Base-by-base conservation (phyloP, 1,140 invertebrate genomes). In the Laodelphax striatellus region DNA sequence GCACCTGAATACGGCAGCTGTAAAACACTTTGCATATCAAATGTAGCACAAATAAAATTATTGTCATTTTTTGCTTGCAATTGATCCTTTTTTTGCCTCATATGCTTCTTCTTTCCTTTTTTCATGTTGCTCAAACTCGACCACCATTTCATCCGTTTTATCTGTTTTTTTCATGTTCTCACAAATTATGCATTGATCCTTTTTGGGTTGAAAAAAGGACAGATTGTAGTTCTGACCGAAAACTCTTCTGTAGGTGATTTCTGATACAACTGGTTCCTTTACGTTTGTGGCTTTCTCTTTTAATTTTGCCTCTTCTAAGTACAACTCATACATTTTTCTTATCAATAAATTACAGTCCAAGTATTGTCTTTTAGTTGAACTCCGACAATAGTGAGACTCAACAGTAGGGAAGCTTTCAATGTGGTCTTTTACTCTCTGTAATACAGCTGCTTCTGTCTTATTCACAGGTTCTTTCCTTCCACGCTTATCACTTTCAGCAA, bases 11-110 rank as follows among this genome's bases (percentile, higher is more conserved):
- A 65, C 8, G 64, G 66, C n/a, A 69, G 61, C 52, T 67, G 65
- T 9, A 68, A 55, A 34, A 68, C 63, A 54, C 62, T 65, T 58
- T 67, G 66, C 42, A 67, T 63, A 60, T 64, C 64, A 42, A 67
- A 67, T 13, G 46, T 63, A 19, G 38, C 56, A 22, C 57, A 54
- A 11, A 17, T 22, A 65, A 64, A 65, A 57, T 22, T 50, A 5
- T 50, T 10, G 46, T 50, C 46, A 22, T 50, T 50, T 19, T 19
- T 22, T 50, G 46, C 53, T 22, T 11, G 13, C 38, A 55, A 34
- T 55, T 55, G 16, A 55, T 55, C 24, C 38, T 55, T 31, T 42
- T 57, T 17, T 57, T 54, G 13, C 19, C 31, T 41, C 55, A 41
- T 57, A n/a, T 57, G 28, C 52, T 24, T 24, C 52, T 17, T 54